Evolutionary conservation across 2,113 vertebrate species (phyloP).

Genomic region (Heterocephalus glaber): DNA sequence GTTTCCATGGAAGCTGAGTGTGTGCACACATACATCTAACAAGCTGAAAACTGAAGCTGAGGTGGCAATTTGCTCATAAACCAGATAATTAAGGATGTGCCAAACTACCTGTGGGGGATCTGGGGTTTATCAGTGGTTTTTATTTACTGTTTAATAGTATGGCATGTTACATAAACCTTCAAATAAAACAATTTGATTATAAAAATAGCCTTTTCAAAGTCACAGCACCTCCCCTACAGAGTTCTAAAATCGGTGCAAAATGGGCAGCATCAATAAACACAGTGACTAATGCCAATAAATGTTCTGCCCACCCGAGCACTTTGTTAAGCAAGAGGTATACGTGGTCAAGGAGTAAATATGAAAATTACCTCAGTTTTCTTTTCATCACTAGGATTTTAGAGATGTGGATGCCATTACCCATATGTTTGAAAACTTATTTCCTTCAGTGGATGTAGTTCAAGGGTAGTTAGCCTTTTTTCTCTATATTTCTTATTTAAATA

Average conservation of each 20-base stretch:
- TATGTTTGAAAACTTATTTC: not conserved
- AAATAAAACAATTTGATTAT: constrained; percentile 86
- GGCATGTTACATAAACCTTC: constrained; percentile 85
- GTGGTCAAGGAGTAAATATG: constrained; percentile 71
- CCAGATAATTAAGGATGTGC: constrained; percentile 85
- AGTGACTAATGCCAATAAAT: constrained; percentile 86
- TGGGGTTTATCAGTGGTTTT: constrained; percentile 80
- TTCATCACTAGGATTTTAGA: constrained; percentile 15
- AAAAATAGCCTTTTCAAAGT: constrained; percentile 86
- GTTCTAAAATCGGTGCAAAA: constrained; percentile 88
- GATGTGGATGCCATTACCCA: not conserved
- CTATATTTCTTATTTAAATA: constrained; percentile 26
- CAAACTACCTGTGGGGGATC: constrained; percentile 78
- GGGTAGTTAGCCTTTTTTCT: not conserved
- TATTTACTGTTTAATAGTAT: constrained; percentile 86
- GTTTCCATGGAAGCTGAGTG: constrained; percentile 6
- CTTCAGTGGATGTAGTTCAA: constrained; percentile 8
- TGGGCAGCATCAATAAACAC: constrained; percentile 88
- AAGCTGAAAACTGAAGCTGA: constrained; percentile 60
- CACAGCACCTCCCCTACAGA: constrained; percentile 86
- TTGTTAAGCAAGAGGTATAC: constrained; percentile 75
- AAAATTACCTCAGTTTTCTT: constrained; percentile 20
- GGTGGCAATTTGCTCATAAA: constrained; percentile 82
- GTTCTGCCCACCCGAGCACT: constrained; percentile 84
- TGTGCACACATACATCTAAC: not conserved